A percentile compares a stretch with the other conserved stretches of the same genome.
These are phyloP conservation scores for Gymnopithys bicolor DNA, from an alignment of 2,797 vertebrate genomes.

Conservation along the genomic window DNA sequence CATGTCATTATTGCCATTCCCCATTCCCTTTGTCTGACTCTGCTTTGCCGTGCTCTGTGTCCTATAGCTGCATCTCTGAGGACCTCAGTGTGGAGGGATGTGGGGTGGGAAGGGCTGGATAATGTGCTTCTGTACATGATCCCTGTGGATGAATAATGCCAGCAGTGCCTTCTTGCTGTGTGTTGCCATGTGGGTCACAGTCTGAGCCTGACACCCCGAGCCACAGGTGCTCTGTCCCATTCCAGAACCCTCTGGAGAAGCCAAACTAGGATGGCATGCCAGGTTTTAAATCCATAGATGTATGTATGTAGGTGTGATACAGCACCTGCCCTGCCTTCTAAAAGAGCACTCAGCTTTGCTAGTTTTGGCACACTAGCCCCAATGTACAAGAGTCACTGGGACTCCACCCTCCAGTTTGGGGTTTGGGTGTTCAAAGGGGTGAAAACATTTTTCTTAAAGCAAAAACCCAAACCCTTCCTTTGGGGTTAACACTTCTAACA, in stretches of 20 bases:
- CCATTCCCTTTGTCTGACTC: background rate
- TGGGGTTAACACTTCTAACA: background rate
- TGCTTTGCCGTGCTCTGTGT: background rate
- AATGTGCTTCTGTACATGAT: too few relatives aligned
- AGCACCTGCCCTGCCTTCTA: background rate
- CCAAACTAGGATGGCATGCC: background rate
- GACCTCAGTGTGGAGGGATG: background rate
- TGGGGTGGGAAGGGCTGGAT: background rate
- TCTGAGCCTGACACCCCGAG: background rate
- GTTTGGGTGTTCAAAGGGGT: background rate
- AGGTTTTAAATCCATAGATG: background rate
- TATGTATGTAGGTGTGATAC: background rate
- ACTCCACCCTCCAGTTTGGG: background rate
- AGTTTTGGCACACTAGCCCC: background rate
- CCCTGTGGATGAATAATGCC: background rate
- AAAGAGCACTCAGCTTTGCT: background rate
- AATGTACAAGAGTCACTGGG: accelerated
- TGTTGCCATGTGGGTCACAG: accelerated
- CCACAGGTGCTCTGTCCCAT: background rate
- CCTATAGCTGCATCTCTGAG: background rate
- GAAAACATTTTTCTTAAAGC: background rate
- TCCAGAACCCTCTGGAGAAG: background rate
- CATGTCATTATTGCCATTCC: background rate
- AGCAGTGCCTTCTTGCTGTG: background rate
- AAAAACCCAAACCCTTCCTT: background rate